These are phyloP conservation scores for Colossoma macropomum DNA, from an alignment of 2,113 vertebrate species.

Conservation along the genomic window DNA sequence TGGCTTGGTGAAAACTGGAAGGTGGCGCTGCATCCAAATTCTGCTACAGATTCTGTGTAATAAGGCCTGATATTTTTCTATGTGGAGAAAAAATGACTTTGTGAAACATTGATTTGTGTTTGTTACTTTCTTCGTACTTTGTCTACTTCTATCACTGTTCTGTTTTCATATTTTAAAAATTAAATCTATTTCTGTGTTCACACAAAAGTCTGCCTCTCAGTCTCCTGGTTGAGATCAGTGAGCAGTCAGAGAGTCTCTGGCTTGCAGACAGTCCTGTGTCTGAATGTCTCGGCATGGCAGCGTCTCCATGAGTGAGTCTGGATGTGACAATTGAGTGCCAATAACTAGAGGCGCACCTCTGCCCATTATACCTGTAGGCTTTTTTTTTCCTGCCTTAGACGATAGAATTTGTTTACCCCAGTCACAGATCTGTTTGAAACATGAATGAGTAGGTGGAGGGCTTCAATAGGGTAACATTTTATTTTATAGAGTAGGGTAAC, in stretches of 20 bases:
- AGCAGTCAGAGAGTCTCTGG: slow-evolving; percentile 37
- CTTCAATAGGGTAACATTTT: neutral
- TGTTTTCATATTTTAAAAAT: no score
- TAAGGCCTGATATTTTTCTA: no score
- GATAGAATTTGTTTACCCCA: no score
- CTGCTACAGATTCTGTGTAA: neutral
- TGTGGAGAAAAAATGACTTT: no score
- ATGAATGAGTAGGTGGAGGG: neutral
- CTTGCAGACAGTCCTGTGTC: slow-evolving; percentile 38
- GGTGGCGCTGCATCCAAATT: neutral
- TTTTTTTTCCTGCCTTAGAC: no score
- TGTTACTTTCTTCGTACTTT: no score
- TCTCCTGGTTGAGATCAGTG: slow-evolving; percentile 3
- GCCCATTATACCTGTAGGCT: slow-evolving; percentile 48
- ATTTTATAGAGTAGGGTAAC: no score
- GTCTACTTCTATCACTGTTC: no score
- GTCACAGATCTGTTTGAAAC: no score
- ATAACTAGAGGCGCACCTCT: slow-evolving; percentile 59
- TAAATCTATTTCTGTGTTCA: neutral
- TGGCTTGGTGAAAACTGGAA: neutral
- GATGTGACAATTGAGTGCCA: slow-evolving; percentile 76
- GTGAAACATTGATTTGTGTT: no score
- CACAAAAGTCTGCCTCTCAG: neutral
- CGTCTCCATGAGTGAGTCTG: slow-evolving; percentile 72
- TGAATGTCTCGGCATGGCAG: slow-evolving; percentile 67